These are phyloP conservation scores for Dasypolia templi DNA, from an alignment of 2,888 invertebrate species.

Conservation along the genomic window DNA sequence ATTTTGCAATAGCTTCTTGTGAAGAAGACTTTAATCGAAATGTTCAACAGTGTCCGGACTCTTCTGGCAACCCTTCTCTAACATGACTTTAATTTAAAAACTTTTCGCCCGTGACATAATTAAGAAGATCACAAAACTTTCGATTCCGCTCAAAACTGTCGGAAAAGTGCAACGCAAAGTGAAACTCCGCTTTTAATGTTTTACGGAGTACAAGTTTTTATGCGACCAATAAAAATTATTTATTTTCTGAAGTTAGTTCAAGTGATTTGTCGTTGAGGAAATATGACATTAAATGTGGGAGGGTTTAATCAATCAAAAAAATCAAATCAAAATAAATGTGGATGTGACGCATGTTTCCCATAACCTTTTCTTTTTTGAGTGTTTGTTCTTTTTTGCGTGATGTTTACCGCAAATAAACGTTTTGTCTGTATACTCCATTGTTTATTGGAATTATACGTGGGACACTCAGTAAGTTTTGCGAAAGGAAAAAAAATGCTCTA, in stretches of 20 bases:
- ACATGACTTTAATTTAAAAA: conserved; percentile 52
- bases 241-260: neutral
- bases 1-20: neutral
- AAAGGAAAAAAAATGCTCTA: no score
- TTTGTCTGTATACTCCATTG: no score
- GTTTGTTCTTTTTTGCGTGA: no score
- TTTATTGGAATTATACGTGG: no score
- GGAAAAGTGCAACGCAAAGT: conserved; percentile 44
- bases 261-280: neutral
- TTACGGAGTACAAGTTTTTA: conserved; percentile 10
- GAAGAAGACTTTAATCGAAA: neutral
- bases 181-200: conserved; percentile 22
- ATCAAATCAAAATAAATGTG: no score
- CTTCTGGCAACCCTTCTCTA: conserved; percentile 27
- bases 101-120: conserved; percentile 42
- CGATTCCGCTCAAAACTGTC: conserved; percentile 25
- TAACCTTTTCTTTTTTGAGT: no score
- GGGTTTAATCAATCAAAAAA: no score
- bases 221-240: neutral
- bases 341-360: no score
- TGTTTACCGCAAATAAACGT: no score
- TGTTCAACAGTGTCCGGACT: neutral
- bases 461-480: no score
- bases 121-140: conserved; percentile 47
- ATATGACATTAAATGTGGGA: neutral